These are phyloP conservation scores for Danaus plexippus DNA, from an alignment of 1,140 invertebrate species.

Conservation along the genomic window DNA sequence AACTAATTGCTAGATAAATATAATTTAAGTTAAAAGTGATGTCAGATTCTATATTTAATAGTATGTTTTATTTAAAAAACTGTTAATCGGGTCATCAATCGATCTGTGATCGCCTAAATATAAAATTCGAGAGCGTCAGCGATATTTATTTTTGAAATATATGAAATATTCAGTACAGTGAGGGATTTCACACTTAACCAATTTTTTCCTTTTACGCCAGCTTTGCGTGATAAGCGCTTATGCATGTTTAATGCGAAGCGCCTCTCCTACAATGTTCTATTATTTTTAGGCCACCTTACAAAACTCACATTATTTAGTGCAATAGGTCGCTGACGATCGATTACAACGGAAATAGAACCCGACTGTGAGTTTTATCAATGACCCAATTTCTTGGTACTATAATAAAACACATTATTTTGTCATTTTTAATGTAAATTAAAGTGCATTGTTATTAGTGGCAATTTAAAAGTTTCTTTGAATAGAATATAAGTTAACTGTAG, in stretches of 20 bases:
- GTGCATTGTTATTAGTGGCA: constrained; percentile 2
- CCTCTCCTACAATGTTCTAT: constrained; percentile 46
- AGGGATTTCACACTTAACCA: no score
- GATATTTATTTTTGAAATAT: no score
- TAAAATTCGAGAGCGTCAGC: no score
- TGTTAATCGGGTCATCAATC: no score
- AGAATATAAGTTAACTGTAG: no score
- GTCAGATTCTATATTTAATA: no score
- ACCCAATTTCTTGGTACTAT: constrained; percentile 33
- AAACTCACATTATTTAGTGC: constrained; percentile 48
- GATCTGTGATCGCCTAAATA: no score
- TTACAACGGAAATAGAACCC: constrained; percentile 49
- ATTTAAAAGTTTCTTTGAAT: no score
- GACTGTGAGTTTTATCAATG: constrained; percentile 31
- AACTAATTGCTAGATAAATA: no score
- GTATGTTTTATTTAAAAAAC: no score
- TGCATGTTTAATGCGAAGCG: constrained; percentile 44
- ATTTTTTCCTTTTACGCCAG: constrained; percentile 2
- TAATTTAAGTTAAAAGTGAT: no score
- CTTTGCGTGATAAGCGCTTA: constrained; percentile 40
- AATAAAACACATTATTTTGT: constrained; percentile 12
- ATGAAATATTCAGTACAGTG: no score
- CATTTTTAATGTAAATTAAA: constrained; percentile 7
- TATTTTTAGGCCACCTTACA: constrained; percentile 56
- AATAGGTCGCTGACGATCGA: constrained; percentile 52